phyloP scores from a whole-genome alignment of 2,888 invertebrate genomes.

The Operophtera brumata region DNA sequence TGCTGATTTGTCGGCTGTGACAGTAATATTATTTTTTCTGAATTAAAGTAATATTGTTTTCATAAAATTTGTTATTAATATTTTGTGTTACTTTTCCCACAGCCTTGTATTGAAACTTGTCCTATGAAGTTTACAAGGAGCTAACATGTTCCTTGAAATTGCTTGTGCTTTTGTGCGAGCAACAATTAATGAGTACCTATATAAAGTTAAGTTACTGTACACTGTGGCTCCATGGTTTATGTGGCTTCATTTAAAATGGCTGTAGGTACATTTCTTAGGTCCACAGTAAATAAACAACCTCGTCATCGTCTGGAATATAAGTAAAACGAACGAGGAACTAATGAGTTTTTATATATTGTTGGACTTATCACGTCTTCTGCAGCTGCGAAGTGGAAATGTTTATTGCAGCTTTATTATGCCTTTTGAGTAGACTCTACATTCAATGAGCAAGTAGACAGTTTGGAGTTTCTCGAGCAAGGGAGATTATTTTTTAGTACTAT shows the following conservation, averaged over 20 bases:
- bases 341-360: conserved; percentile 36
- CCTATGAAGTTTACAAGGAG: neutral
- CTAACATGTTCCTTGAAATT: neutral
- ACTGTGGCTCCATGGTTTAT: conserved; percentile 26
- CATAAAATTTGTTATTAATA: too few species aligned
- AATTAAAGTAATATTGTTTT: too few species aligned
- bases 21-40: too few species aligned
- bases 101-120: too few species aligned
- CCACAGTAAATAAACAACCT: conserved; percentile 38
- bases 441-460: too few species aligned
- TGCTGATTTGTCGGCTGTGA: too few species aligned
- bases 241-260: conserved; percentile 42
- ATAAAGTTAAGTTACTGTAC: conserved; percentile 11
- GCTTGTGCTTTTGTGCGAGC: neutral
- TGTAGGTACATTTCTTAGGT: too few species aligned
- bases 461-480: too few species aligned
- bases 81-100: too few species aligned
- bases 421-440: too few species aligned
- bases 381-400: conserved; percentile 21
- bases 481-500: too few species aligned
- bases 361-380: conserved; percentile 20
- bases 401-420: conserved; percentile 8
- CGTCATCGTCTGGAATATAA: conserved; percentile 17
- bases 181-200: conserved; percentile 4
- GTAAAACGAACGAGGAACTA: conserved; percentile 31